phyloP scores from a whole-genome alignment of 1,140 invertebrate species.

The Drosophila mauritiana region DNA sequence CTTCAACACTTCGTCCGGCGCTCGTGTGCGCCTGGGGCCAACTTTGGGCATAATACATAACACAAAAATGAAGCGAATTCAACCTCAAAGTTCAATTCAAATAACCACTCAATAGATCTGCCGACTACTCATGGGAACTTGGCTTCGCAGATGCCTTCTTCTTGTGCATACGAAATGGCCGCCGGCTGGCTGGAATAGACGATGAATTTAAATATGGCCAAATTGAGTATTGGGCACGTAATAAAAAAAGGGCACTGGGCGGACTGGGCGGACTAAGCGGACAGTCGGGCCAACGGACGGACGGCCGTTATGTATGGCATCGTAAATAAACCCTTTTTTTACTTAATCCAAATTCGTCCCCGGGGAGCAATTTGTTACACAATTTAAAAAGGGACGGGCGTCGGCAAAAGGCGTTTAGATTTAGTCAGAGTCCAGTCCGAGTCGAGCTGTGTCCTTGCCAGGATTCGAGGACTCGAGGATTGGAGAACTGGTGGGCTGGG shows the following conservation, averaged over 20 bases:
- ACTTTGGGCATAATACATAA: slow-evolving; percentile 72
- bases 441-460: slow-evolving; percentile 42
- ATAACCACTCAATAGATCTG: slow-evolving; percentile 82
- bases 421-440: slow-evolving; percentile 43
- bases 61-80: slow-evolving; percentile 81
- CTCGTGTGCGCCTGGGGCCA: slow-evolving; percentile 22
- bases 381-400: slow-evolving; percentile 63
- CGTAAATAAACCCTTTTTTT: slow-evolving; percentile 83
- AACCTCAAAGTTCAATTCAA: slow-evolving; percentile 81
- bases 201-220: slow-evolving; percentile 83
- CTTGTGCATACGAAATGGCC: slow-evolving; percentile 76
- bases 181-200: slow-evolving; percentile 75
- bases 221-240: slow-evolving; percentile 83
- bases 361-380: slow-evolving; percentile 83
- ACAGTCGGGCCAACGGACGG: slow-evolving; percentile 16
- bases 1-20: slow-evolving; percentile 45
- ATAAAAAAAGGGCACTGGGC: slow-evolving; percentile 63
- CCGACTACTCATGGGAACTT: slow-evolving; percentile 43
- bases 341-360: slow-evolving; percentile 83
- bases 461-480: slow-evolving; percentile 8
- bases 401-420: slow-evolving; percentile 55
- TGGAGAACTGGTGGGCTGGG: no score
- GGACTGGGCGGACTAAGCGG: slow-evolving; percentile 18
- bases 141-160: slow-evolving; percentile 41
- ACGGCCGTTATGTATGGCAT: slow-evolving; percentile 76